phyloP scores from a whole-genome alignment of 2,113 vertebrate genomes.

The Dissostichus mawsoni region DNA sequence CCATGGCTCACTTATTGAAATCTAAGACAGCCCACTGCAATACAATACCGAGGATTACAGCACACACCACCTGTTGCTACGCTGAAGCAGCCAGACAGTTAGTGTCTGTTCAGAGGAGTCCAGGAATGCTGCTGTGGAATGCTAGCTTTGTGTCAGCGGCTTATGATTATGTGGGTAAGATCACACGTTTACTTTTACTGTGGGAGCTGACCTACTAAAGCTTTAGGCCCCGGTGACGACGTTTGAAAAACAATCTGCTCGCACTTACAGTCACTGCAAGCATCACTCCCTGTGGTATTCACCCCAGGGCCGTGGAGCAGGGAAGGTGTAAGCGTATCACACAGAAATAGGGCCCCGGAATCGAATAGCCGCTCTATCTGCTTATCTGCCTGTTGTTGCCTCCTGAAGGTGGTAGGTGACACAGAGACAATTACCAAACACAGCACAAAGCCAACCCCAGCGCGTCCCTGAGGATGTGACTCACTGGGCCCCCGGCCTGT shows the following conservation, averaged over 20 bases:
- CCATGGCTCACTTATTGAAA: constrained; percentile 38
- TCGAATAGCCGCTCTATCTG: constrained; percentile 47
- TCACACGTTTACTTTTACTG: constrained; percentile 48
- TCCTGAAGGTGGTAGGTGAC: constrained; percentile 70
- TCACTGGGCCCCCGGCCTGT: constrained; percentile 62
- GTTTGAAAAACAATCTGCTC: constrained; percentile 63
- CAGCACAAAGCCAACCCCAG: constrained; percentile 2
- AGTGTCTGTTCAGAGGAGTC: constrained; percentile 24
- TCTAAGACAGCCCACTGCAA: constrained; percentile 36
- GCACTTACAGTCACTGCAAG: constrained; percentile 49
- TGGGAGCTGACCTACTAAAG: constrained; percentile 37
- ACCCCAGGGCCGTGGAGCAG: constrained; percentile 9
- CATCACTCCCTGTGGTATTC: constrained; percentile 23
- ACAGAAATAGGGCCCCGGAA: constrained; percentile 40
- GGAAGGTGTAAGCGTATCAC: constrained; percentile 46
- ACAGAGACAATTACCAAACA: constrained; percentile 71
- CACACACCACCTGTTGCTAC: constrained; percentile 55
- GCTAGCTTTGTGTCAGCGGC: constrained; percentile 30
- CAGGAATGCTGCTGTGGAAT: constrained; percentile 53
- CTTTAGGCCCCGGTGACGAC: constrained; percentile 40
- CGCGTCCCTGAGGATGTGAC: constrained; percentile 63
- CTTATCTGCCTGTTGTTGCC: constrained; percentile 57
- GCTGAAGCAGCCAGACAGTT: constrained; percentile 27
- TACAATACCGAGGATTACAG: constrained; percentile 35
- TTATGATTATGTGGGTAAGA: constrained; percentile 40